A percentile compares a stretch with the other conserved stretches of the same genome.
Evolutionary conservation across 2,113 vertebrate genomes (phyloP).

Genomic region (Suricata suricatta): DNA sequence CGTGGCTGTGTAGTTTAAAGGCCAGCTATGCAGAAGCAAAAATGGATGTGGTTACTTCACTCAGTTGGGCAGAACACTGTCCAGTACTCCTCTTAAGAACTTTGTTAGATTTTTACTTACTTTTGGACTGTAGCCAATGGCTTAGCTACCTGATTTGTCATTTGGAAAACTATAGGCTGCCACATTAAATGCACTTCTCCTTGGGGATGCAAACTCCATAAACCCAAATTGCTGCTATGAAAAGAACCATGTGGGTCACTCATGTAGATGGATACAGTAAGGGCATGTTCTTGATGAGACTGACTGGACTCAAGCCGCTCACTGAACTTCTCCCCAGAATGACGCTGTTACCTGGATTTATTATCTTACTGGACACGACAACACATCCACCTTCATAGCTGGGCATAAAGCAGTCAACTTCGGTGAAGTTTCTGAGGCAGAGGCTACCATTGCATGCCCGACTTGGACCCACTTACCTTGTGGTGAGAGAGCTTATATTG

Average conservation of each 20-base stretch:
- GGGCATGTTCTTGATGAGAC: neutral
- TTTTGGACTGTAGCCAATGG: neutral
- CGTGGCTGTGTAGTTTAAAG: neutral
- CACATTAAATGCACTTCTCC: neutral
- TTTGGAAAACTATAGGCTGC: neutral
- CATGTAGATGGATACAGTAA: neutral
- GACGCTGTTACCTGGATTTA: neutral
- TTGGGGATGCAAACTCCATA: neutral
- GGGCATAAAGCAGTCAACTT: neutral
- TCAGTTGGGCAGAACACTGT: too few species aligned
- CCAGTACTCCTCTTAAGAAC: neutral
- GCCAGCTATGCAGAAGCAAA: neutral
- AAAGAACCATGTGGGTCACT: neutral
- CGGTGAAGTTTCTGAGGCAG: neutral
- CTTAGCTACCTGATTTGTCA: neutral
- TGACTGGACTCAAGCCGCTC: neutral
- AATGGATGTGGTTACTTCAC: neutral
- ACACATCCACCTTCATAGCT: neutral
- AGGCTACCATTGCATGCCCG: neutral
- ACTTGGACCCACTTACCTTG: neutral
- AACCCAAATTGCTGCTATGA: neutral
- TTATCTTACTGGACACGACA: neutral
- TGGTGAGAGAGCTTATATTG: neutral
- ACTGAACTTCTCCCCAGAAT: neutral
- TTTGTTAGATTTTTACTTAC: neutral